These are phyloP conservation scores for Eupithecia vulgata DNA, from an alignment of 2,888 invertebrate genomes.

Conservation along the genomic window DNA sequence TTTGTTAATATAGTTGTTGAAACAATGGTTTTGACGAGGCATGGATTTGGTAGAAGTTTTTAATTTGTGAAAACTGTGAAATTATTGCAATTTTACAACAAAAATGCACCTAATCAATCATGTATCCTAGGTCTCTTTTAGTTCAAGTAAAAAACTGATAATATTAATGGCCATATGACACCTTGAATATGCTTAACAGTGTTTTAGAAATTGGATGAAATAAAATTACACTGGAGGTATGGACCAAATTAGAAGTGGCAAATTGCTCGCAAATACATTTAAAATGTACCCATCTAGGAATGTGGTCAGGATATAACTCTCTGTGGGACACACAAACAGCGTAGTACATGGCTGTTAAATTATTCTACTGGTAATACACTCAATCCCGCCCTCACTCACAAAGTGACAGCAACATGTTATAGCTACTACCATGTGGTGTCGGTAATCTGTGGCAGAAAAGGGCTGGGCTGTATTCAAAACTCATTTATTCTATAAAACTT, in stretches of 20 bases:
- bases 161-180: no score
- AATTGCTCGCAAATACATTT: neutral
- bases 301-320: conserved; percentile 20
- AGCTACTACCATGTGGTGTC: neutral
- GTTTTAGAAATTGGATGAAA: neutral
- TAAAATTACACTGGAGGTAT: neutral
- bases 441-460: conserved; percentile 13
- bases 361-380: conserved; percentile 35
- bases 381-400: conserved; percentile 30
- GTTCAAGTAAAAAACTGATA: neutral
- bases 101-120: no score
- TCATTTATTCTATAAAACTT: neutral
- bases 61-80: neutral
- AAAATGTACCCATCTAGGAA: conserved; percentile 12
- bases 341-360: conserved; percentile 21
- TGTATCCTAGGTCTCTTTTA: neutral
- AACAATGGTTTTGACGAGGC: neutral
- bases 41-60: neutral
- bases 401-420: conserved; percentile 32
- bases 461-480: conserved; percentile 2
- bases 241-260: neutral
- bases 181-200: neutral
- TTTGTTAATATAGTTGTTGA: neutral
- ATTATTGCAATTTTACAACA: neutral
- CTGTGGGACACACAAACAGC: conserved; percentile 17